A percentile compares a stretch with the other conserved stretches of the same genome.
These are phyloP conservation scores for Silvanus unidentatus DNA, from an alignment of 2,888 invertebrate species.

Conservation along the genomic window DNA sequence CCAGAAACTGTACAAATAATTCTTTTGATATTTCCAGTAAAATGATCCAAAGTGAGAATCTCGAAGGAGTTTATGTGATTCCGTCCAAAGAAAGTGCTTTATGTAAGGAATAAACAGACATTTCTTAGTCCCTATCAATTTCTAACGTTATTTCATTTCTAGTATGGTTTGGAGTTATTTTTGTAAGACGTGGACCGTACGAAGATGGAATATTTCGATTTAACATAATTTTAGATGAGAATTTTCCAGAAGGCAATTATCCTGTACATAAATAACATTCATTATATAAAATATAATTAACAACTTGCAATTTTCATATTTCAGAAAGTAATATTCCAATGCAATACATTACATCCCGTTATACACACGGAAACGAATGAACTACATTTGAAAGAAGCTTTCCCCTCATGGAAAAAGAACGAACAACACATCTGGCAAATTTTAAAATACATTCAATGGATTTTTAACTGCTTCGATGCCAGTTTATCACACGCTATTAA, in stretches of 20 bases:
- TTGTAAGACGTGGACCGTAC: conserved; percentile 82
- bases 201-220: conserved; percentile 89
- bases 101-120: conserved; percentile 53
- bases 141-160: conserved; percentile 31
- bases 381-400: conserved; percentile 70
- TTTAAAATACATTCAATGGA: conserved; percentile 73
- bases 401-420: conserved; percentile 79
- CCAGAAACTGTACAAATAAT: not conserved
- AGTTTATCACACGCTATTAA: conserved; percentile 61
- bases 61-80: conserved; percentile 87
- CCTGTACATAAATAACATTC: conserved; percentile 77
- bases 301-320: conserved; percentile 21
- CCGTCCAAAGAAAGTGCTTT: conserved; percentile 81
- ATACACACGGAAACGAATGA: conserved; percentile 73
- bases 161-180: conserved; percentile 91
- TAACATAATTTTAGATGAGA: conserved; percentile 75
- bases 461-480: conserved; percentile 74
- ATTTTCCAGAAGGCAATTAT: conserved; percentile 76
- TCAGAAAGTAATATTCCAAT: conserved; percentile 78
- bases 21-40: conserved; percentile 56
- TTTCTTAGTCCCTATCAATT: not conserved
- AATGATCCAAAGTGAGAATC: conserved; percentile 76
- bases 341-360: conserved; percentile 80
- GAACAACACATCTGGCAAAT: conserved; percentile 86
- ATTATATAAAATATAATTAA: not conserved